phyloP scores from a whole-genome alignment of 2,797 vertebrate species.

The Falco cherrug region DNA sequence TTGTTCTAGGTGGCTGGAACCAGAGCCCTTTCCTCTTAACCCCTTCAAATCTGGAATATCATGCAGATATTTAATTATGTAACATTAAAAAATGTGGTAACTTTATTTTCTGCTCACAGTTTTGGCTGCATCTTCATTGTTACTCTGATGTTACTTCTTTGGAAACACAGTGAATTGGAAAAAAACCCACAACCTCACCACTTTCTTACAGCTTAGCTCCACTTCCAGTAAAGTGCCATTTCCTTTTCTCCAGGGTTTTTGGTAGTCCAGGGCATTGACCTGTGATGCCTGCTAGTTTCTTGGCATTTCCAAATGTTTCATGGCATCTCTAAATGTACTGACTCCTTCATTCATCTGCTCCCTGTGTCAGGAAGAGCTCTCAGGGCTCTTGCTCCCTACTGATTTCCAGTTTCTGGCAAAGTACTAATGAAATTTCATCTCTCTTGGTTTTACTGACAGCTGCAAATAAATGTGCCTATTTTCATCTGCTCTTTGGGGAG shows the following conservation, averaged over 20 bases:
- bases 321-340: not conserved
- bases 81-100: not conserved
- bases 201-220: not conserved
- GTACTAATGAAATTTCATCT: conserved; percentile 22
- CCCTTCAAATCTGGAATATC: not conserved
- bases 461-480: conserved; percentile 54
- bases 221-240: not conserved
- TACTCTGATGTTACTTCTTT: not conserved
- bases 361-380: not conserved
- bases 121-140: not conserved
- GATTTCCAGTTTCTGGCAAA: conserved; percentile 9
- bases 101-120: not conserved
- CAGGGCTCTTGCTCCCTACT: not conserved
- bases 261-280: not conserved
- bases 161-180: not conserved
- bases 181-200: not conserved
- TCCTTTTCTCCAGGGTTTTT: not conserved
- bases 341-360: not conserved
- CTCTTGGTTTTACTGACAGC: conserved; percentile 15
- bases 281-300: not conserved
- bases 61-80: not conserved
- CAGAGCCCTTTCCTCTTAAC: not conserved
- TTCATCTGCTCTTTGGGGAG: conserved; percentile 43
- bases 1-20: not conserved
- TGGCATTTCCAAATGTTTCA: not conserved